Conservation (phyloP, 2,797 vertebrate species). For the Vespertilio murinus region DNA sequence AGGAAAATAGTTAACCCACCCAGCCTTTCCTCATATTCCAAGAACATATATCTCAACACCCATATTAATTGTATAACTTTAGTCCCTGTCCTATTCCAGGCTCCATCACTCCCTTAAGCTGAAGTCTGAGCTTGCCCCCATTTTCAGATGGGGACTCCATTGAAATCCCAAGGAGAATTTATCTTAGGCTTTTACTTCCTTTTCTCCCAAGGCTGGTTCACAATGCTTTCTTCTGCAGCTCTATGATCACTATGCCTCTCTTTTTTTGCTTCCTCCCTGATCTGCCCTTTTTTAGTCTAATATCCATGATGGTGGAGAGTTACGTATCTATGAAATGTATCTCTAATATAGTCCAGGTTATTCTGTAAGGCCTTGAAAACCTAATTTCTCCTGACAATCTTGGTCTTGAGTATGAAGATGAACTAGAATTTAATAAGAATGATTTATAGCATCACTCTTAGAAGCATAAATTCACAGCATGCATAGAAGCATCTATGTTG, state of each 20-base stretch:
- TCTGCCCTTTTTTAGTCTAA: not conserved
- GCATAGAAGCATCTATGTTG: not conserved
- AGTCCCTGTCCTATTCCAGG: not conserved
- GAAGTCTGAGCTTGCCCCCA: not conserved
- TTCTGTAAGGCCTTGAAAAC: not conserved
- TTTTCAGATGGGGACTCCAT: not conserved
- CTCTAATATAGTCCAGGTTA: not conserved
- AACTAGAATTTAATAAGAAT: not conserved
- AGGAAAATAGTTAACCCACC: not conserved
- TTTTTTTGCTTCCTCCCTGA: not conserved
- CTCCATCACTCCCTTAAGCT: not conserved
- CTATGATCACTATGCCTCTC: not conserved
- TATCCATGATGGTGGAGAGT: not conserved
- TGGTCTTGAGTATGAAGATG: not conserved
- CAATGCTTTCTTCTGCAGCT: not conserved
- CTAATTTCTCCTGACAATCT: not conserved
- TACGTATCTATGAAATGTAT: not conserved
- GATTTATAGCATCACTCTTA: not conserved
- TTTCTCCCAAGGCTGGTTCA: not conserved
- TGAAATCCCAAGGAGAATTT: not conserved
- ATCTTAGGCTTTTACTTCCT: not conserved
- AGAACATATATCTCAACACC: not conserved
- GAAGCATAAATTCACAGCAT: not conserved
- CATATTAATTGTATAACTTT: not conserved
- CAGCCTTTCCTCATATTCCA: not conserved